These are phyloP conservation scores for Amazonetta brasiliensis DNA, from an alignment of 2,797 vertebrate genomes.

Conservation along the genomic window DNA sequence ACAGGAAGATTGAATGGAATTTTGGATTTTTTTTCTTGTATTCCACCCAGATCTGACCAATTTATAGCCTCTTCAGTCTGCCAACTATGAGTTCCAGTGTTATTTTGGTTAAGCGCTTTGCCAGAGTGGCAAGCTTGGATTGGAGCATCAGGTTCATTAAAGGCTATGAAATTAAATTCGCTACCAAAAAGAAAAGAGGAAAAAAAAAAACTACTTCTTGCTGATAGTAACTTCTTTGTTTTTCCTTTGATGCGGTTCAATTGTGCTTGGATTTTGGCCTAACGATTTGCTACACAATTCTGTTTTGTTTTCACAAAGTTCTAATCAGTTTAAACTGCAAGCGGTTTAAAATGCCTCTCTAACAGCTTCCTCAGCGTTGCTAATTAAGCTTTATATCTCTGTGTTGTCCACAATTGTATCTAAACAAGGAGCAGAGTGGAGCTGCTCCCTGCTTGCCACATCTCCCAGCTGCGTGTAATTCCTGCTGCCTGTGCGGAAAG, in stretches of 20 bases:
- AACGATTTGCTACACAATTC: slow-evolving; percentile 17
- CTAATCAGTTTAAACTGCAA: slow-evolving; percentile 63
- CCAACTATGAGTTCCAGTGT: slow-evolving; percentile 41
- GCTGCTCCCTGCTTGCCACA: not conserved
- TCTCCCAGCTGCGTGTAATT: slow-evolving; percentile 49
- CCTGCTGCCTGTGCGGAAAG: slow-evolving; percentile 39
- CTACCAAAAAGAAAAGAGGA: not conserved
- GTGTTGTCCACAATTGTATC: slow-evolving; percentile 53
- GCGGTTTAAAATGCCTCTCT: slow-evolving; percentile 20
- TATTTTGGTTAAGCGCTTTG: slow-evolving; percentile 66
- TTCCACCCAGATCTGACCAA: slow-evolving; percentile 49
- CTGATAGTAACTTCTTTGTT: not conserved
- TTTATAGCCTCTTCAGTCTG: slow-evolving; percentile 35
- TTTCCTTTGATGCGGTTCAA: slow-evolving; percentile 40
- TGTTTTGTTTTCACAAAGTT: slow-evolving; percentile 60
- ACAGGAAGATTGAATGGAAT: slow-evolving; percentile 57
- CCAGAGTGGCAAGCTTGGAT: slow-evolving; percentile 56
- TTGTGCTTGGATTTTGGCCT: slow-evolving; percentile 46
- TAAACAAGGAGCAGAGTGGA: slow-evolving; percentile 52
- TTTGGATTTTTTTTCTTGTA: slow-evolving; percentile 20
- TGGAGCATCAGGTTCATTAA: slow-evolving; percentile 49
- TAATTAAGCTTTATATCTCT: slow-evolving; percentile 60
- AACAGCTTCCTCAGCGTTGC: not conserved
- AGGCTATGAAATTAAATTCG: slow-evolving; percentile 55
- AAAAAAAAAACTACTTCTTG: not conserved